Percentiles rank a stretch among this genome's conserved stretches.
Evolutionary conservation across 2,113 vertebrate genomes (phyloP).

Genomic region (Sinocyclocheilus grahami): DNA sequence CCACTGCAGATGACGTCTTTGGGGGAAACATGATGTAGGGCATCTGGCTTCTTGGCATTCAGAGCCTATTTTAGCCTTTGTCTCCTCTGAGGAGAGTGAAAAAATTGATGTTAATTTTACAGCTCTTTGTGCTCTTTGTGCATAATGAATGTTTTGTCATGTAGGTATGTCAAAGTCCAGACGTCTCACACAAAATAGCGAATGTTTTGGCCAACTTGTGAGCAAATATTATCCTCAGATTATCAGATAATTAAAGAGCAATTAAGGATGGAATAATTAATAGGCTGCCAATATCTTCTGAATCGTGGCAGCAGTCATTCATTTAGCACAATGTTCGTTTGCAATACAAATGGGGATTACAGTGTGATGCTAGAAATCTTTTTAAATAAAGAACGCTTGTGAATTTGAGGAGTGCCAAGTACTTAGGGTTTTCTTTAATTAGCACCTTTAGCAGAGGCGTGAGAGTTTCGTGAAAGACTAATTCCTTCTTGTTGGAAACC

Average conservation of each 20-base stretch:
- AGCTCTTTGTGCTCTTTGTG: slow-evolving; percentile 52
- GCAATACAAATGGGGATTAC: slow-evolving; percentile 11
- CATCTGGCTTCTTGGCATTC: slow-evolving; percentile 58
- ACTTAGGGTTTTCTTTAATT: slow-evolving; percentile 66
- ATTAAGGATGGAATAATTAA: slow-evolving; percentile 44
- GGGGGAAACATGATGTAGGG: slow-evolving; percentile 53
- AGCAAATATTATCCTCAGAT: slow-evolving; percentile 51
- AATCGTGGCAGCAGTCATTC: slow-evolving; percentile 15
- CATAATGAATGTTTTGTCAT: slow-evolving; percentile 53
- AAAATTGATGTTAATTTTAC: slow-evolving; percentile 55
- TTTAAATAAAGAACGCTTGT: neutral
- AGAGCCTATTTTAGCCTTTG: slow-evolving; percentile 48
- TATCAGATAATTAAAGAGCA: slow-evolving; percentile 49
- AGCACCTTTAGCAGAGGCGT: slow-evolving; percentile 71
- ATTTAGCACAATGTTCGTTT: slow-evolving; percentile 10
- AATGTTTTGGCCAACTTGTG: slow-evolving; percentile 40
- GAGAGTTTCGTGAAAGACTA: slow-evolving; percentile 62
- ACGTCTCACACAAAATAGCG: slow-evolving; percentile 6
- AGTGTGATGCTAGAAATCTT: slow-evolving; percentile 30
- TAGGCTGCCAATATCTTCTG: slow-evolving; percentile 33
- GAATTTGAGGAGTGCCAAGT: slow-evolving; percentile 29
- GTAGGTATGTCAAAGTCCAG: slow-evolving; percentile 51
- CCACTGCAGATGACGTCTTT: slow-evolving; percentile 43
- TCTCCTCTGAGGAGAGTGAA: slow-evolving; percentile 37
- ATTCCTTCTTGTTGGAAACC: slow-evolving; percentile 57